phyloP scores from a whole-genome alignment of 2,797 vertebrate species.

The Sebastes kiyomatsui region DNA sequence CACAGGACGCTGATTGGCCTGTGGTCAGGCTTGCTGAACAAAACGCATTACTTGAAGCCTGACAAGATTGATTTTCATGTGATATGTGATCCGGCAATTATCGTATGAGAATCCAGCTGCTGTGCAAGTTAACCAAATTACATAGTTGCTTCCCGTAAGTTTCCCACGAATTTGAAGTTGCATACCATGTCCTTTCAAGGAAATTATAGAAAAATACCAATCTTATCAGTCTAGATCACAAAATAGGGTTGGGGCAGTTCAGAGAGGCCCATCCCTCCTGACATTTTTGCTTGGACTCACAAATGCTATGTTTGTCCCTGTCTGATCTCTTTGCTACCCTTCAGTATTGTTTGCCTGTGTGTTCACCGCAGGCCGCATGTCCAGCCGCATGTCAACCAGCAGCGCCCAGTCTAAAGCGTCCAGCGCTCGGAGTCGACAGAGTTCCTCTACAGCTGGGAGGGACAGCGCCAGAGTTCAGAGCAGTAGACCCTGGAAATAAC shows the following conservation, averaged over 20 bases:
- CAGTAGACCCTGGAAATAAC: slow-evolving; percentile 90
- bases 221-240: not conserved
- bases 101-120: no score
- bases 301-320: not conserved
- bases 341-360: not conserved
- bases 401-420: slow-evolving; percentile 75
- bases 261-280: not conserved
- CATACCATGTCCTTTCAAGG: no score
- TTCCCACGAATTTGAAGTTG: no score
- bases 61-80: no score
- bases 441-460: slow-evolving; percentile 57
- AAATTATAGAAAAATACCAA: no score
- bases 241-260: not conserved
- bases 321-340: not conserved
- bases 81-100: no score
- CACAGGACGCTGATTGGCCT: no score
- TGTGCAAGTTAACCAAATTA: no score
- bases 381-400: slow-evolving; percentile 78
- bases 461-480: slow-evolving; percentile 67
- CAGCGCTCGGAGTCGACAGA: slow-evolving; percentile 65
- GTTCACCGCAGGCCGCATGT: slow-evolving; percentile 80
- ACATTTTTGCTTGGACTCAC: accelerated
- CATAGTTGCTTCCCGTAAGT: no score
- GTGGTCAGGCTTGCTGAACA: no score
- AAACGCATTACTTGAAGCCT: no score